Evolutionary conservation across 2,888 invertebrate species (phyloP), one percentile per base, ranked within the genome.

Genomic region (Cryptocephalus moraei): DNA sequence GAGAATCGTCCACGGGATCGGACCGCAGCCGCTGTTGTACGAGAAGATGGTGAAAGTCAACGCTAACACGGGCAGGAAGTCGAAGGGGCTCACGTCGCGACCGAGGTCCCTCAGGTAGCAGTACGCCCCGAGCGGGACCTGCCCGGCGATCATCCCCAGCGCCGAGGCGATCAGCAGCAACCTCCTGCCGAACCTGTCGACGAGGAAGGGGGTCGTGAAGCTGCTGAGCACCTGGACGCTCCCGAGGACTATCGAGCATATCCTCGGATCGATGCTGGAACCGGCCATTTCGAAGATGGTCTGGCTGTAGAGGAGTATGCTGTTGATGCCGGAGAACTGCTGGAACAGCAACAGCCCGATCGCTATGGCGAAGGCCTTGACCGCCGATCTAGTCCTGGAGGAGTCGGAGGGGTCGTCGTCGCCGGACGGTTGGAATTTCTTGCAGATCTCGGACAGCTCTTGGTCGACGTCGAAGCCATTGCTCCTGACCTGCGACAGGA

Each of bases 301-400:
- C 55, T 84, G 80, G 59, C 84, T 81, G 68, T 86, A 88, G 68
- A 87, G 86, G 1, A 89, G 75, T 1, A 90, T 81, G 0, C 85
- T 84, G 68, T 88, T 88, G 62, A 88, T 85, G 1, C 89, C 89
- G 1, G 82, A 81, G 51, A 91, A 73, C 69, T 93, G 92, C 64
- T 93, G 92, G 70, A 90, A 85, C 53, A 79, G 72, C 42, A 88
- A 83, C 49, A 91, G 73, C 8, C 81, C 79, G 54, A 81, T 80
- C 0, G 83, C 13, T 42, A 85, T 79, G 53, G 86, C 76, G 61
- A 91, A 77, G 0, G 89, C 88, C 62, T 82, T 84, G 54, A 83
- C 80, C 66, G 88, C 83, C 22, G 82, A 77, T 49, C 80, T 78
- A 6, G 81, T 79, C 59, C 73, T 68, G 33, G 62, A 63, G 8